Evolutionary conservation across 2,888 invertebrate species (phyloP).

Genomic region (Punctoribates punctum): DNA sequence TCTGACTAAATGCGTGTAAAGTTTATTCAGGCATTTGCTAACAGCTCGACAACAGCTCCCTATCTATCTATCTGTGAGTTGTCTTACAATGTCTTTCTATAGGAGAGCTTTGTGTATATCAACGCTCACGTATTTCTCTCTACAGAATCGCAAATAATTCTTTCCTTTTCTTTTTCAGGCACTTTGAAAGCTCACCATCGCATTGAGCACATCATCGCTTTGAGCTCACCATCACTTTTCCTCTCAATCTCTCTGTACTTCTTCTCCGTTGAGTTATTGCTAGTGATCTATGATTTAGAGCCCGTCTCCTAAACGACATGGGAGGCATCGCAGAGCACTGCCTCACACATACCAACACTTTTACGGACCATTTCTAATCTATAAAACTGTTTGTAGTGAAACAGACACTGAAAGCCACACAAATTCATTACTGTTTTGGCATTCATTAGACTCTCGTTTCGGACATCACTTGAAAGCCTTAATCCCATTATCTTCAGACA

Average conservation of each 20-base stretch:
- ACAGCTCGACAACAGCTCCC: neutral
- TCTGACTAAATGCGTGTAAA: neutral
- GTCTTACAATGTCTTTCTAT: neutral
- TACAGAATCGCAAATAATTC: conserved; percentile 4
- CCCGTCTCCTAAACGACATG: neutral
- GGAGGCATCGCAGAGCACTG: neutral
- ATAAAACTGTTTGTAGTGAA: too few relatives aligned
- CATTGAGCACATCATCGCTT: neutral
- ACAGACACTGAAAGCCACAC: too few relatives aligned
- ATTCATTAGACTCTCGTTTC: too few relatives aligned
- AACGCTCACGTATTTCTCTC: conserved; percentile 25
- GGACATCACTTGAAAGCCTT: too few relatives aligned
- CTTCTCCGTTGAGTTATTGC: neutral
- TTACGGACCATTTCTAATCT: neutral
- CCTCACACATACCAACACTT: neutral
- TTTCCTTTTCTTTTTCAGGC: neutral
- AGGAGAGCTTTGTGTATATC: neutral
- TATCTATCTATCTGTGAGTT: conserved; percentile 2
- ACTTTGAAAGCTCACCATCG: too few relatives aligned
- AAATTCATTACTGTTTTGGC: too few relatives aligned
- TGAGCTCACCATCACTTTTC: neutral
- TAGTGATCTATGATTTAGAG: conserved; percentile 4
- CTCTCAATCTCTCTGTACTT: neutral
- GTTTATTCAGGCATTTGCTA: conserved; percentile 21
- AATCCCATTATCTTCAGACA: too few relatives aligned